phyloP scores from a whole-genome alignment of 2,797 vertebrate genomes.

The Neosalanx taihuensis region DNA sequence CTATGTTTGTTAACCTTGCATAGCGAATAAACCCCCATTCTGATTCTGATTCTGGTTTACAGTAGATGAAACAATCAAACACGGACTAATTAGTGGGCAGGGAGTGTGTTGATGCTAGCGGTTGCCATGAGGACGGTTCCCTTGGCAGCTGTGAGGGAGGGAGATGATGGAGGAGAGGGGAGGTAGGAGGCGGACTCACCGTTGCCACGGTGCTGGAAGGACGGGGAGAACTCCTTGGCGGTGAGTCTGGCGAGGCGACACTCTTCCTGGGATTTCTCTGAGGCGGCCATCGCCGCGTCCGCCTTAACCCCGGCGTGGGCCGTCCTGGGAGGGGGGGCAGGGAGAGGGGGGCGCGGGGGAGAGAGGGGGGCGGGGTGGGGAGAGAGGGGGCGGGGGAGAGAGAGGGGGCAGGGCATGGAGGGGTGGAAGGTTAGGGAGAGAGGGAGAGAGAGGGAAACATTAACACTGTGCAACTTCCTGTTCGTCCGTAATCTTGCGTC shows the following conservation, averaged over 20 bases:
- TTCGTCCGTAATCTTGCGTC: too few species aligned
- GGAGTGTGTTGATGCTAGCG: not conserved
- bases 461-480: too few species aligned
- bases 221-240: conserved; percentile 98
- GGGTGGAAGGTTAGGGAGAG: not conserved
- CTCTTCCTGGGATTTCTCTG: conserved; percentile 94
- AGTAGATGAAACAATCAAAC: too few species aligned
- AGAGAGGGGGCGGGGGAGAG: conserved; percentile 2
- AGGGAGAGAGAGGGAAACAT: not conserved
- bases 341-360: conserved; percentile 10
- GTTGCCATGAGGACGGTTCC: conserved; percentile 17
- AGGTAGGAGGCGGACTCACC: conserved; percentile 72
- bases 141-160: not conserved
- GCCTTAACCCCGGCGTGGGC: conserved; percentile 93
- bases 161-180: not conserved
- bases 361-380: conserved; percentile 1
- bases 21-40: too few species aligned
- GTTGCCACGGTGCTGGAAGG: conserved; percentile 94
- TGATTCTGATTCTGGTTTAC: not conserved
- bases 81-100: too few species aligned
- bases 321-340: conserved; percentile 74
- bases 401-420: not conserved
- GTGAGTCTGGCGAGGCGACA: conserved; percentile 92
- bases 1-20: too few species aligned
- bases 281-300: conserved; percentile 83